Conservation (phyloP, 2,888 invertebrate species). For the Cetonia aurata region DNA sequence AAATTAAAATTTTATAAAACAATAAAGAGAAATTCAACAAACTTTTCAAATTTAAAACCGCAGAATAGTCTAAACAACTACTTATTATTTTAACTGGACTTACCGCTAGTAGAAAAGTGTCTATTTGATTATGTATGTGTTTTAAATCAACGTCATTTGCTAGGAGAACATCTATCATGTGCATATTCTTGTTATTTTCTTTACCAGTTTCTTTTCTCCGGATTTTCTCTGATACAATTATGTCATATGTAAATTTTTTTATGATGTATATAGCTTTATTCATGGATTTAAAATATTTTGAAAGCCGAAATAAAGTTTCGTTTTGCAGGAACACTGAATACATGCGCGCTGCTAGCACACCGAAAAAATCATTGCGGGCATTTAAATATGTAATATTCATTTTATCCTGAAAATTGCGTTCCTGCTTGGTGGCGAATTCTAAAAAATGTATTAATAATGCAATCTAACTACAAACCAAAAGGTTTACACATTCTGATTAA, state of each 20-base stretch:
- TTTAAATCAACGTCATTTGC: conserved; percentile 39
- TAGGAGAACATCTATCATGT: conserved; percentile 45
- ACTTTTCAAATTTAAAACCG: no score
- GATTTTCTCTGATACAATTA: conserved; percentile 40
- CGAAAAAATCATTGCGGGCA: conserved; percentile 42
- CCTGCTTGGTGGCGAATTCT: conserved; percentile 48
- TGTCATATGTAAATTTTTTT: conserved; percentile 40
- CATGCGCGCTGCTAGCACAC: conserved; percentile 44
- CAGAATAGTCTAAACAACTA: no score
- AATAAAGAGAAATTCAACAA: no score
- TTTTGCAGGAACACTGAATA: conserved; percentile 48
- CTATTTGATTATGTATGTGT: conserved; percentile 49
- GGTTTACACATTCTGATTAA: background rate
- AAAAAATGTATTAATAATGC: background rate
- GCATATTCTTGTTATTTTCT: conserved; percentile 9
- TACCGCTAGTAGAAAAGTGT: conserved; percentile 52
- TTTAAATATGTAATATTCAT: conserved; percentile 45
- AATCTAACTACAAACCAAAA: background rate
- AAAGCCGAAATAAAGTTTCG: conserved; percentile 46
- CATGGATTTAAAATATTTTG: conserved; percentile 44
- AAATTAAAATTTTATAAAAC: no score
- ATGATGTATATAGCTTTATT: conserved; percentile 42
- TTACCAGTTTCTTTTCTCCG: conserved; percentile 27
- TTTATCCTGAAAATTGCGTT: conserved; percentile 42
- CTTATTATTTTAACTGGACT: conserved; percentile 14